phyloP scores from a whole-genome alignment of 2,797 vertebrate species.

The Clarias pachynema region DNA sequence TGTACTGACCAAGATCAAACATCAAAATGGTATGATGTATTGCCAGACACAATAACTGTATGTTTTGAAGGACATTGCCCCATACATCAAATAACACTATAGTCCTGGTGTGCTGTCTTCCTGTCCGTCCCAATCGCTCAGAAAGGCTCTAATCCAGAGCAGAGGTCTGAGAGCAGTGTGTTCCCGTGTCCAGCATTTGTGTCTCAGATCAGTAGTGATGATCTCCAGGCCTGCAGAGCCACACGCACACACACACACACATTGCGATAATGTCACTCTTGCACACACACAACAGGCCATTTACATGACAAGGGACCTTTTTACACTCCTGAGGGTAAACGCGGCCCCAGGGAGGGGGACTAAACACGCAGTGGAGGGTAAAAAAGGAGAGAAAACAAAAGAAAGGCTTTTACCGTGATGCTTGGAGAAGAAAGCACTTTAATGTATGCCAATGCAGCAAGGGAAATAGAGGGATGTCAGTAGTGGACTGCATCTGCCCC shows the following conservation, averaged over 20 bases:
- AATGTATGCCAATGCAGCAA: constrained; percentile 47
- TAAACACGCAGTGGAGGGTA: constrained; percentile 44
- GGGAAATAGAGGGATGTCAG: constrained; percentile 52
- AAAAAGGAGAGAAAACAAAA: constrained; percentile 55
- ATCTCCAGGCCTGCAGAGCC: constrained; percentile 56
- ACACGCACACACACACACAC: constrained; percentile 60
- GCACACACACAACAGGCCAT: constrained; percentile 66
- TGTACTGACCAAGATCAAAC: constrained; percentile 6
- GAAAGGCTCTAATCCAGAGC: constrained; percentile 46
- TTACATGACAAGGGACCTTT: constrained; percentile 73
- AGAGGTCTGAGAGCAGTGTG: constrained; percentile 26
- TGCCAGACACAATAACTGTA: constrained; percentile 18
- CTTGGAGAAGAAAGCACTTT: constrained; percentile 47
- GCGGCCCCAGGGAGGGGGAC: constrained; percentile 33
- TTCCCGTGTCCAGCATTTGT: constrained; percentile 50
- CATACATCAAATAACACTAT: constrained; percentile 28
- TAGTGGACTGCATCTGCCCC: constrained; percentile 49
- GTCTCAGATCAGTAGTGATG: constrained; percentile 62
- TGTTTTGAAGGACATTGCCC: constrained; percentile 21
- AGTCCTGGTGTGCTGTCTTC: constrained; percentile 17
- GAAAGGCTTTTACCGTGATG: constrained; percentile 57
- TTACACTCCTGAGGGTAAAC: constrained; percentile 62
- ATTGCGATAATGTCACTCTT: constrained; percentile 63
- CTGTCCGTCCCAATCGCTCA: constrained; percentile 37
- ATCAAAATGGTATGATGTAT: constrained; percentile 7